Evolutionary conservation across 2,797 vertebrate species (phyloP), one percentile per base, ranked within the genome.

Genomic region (Vireo griseus): DNA sequence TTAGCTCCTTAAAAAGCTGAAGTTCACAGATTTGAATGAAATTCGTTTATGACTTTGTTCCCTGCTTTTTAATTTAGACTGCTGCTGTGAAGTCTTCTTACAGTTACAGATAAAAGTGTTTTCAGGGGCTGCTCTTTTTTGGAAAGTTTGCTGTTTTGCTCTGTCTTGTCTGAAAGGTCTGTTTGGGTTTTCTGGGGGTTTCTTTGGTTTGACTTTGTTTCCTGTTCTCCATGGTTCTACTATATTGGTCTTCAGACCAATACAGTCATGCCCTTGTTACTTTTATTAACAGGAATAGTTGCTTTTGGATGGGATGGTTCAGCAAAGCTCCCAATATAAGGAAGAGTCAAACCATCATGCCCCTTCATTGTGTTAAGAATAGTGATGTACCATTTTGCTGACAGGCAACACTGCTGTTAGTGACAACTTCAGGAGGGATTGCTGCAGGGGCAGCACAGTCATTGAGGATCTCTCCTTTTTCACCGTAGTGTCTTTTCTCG

Each of bases 1-100:
- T 94, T 95, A 96, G 78, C 66, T 95, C 31, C 86, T 95, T 81
- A 94, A 68, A 88, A 61, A 91, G 57, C 51, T 95, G 73, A 61
- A 68, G 25, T 74, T 97, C 78, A 81, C 80, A 77, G 73, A 75
- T 88, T 39, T 82, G 58, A 80, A 78, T 86, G 20, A 86, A 94
- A 63, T 82, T 13, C 5, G n/a, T 78, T 75, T 87, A 55, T 68
- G 33, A 29, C 66, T 78, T 25, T 81, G 45, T 91, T 90, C 33
- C 18, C 62, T 83, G 67, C n/a, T 55, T 94, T 95, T 93, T 9
- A 18, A 17, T 93, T 85, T 85, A 88, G 48, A 24, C 21, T 67
- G 10, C 11, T 69, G 19, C 40, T 61, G 3, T 57, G 55, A 79
- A 59, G 45, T 24, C 71, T 76, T 75, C 22, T 31, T 88, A 15